Evolutionary conservation across 2,797 vertebrate species (phyloP), one percentile per base, ranked within the genome.

Genomic region (Moxostoma hubbsi): DNA sequence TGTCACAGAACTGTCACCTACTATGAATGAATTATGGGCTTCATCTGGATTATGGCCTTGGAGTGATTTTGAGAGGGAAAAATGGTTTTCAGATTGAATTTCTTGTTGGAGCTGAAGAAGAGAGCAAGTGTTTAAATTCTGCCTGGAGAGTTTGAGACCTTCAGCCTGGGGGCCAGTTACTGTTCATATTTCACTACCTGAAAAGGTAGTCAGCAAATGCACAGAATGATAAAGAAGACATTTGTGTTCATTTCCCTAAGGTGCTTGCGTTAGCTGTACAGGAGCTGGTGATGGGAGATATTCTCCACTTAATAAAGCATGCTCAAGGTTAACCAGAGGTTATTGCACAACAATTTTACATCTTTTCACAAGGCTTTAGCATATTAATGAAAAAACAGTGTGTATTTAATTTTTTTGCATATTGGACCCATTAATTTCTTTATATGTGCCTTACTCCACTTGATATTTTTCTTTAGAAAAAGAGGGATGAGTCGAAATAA

Each of bases 1-100:
- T 58, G 70, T 85, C 64, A 71, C 89, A 89, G 88, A 91, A 84
- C 86, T 89, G 88, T 90, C 90, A 90, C 74, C 77, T 82, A 68
- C 73, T 72, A 81, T 84, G 81, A 87, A 83, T 82, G 88, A 92
- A 84, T 87, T 89, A 92, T 90, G 87, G 81, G 76, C 82, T 65
- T 50, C 84, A 83, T 65, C 72, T 85, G 84, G 51, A 49, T 61
- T 67, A 63, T 51, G 54, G 57, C 63, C 49, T 54, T 46, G 74
- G 70, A 63, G 80, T 50, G 16, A 12, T 64, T 15, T 63, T 57
- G 13, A 36, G 36, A 36, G 9, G 53, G 63, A 53, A 12, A 61
- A 46, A 68, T 72, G 54, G 55, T 67, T 80, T 80, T 66, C 47
- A 57, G 50, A 47, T 74, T 62, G 7, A 63, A 46, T 61, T 65